Evolutionary conservation across 2,888 invertebrate species (phyloP).

Genomic region (Caradrina clavipalpis): DNA sequence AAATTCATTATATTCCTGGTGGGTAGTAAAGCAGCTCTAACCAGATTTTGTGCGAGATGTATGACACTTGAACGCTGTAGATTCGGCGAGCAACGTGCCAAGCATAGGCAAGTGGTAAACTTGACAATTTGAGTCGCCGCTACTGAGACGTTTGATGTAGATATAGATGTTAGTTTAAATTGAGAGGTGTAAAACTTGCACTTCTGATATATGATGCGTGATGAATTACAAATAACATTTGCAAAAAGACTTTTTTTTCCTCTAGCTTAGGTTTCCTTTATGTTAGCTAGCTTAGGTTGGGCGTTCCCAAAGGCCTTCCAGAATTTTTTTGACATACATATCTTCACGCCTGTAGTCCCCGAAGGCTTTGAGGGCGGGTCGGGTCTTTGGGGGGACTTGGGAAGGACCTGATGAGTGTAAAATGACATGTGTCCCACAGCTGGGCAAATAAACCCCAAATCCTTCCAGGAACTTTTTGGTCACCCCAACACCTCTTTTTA

Average conservation of each 20-base stretch:
- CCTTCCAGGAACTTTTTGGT: no score
- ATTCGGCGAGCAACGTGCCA: conserved; percentile 53
- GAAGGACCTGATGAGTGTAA: no score
- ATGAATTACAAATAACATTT: not conserved
- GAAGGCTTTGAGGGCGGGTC: no score
- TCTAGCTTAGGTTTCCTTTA: no score
- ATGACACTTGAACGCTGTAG: conserved; percentile 51
- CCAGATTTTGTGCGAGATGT: conserved; percentile 52
- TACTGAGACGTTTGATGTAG: conserved; percentile 24
- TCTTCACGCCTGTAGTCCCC: no score
- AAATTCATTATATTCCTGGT: conserved; percentile 44
- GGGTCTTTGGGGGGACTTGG: no score
- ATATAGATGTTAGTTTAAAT: conserved; percentile 18
- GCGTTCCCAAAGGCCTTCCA: no score
- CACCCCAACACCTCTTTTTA: no score
- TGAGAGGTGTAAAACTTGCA: conserved; percentile 22
- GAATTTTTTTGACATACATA: no score
- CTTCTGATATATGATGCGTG: conserved; percentile 9
- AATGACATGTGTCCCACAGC: no score
- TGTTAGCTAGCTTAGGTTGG: no score
- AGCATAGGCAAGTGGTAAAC: conserved; percentile 51
- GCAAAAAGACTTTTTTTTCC: not conserved
- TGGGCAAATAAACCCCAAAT: no score
- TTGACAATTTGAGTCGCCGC: conserved; percentile 38
- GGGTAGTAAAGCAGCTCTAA: conserved; percentile 37